Percentiles rank a stretch among this genome's conserved stretches.
These are phyloP conservation scores for Lysandra bellargus DNA, from an alignment of 2,888 invertebrate species.

Conservation along the genomic window DNA sequence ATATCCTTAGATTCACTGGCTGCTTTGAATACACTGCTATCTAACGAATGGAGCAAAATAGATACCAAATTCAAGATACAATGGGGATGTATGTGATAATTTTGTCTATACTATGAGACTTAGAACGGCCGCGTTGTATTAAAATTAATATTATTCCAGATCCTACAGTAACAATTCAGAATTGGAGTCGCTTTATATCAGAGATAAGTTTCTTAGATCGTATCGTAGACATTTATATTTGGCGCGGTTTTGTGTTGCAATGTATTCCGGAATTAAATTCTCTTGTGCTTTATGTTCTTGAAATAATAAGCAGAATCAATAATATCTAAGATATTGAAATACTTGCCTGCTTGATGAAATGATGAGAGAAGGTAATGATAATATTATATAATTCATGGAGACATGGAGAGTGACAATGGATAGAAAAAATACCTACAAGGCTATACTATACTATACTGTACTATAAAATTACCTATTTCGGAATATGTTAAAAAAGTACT, in stretches of 20 bases:
- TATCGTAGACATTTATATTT: constrained; percentile 32
- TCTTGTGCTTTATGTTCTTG: not conserved
- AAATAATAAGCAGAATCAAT: not conserved
- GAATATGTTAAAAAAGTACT: no score
- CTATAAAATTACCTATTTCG: no score
- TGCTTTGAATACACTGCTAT: constrained; percentile 61
- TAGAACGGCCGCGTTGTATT: constrained; percentile 58
- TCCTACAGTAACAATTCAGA: constrained; percentile 55
- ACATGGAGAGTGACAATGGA: no score
- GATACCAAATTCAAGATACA: constrained; percentile 51
- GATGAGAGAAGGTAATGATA: no score
- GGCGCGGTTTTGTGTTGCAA: constrained; percentile 22
- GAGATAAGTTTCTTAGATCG: constrained; percentile 35
- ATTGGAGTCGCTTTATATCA: constrained; percentile 44
- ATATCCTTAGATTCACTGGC: constrained; percentile 42
- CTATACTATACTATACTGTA: no score
- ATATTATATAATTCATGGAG: no score
- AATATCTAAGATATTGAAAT: not conserved
- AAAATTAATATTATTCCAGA: constrained; percentile 56
- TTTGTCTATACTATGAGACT: constrained; percentile 58
- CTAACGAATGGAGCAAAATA: constrained; percentile 53
- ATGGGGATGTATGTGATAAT: constrained; percentile 56
- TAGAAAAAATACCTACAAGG: no score
- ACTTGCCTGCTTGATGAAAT: not conserved
- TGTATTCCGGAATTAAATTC: constrained; percentile 15